Evolutionary conservation across 2,888 invertebrate genomes (phyloP), one percentile per base, ranked within the genome.

Genomic region (Nebria brevicollis): DNA sequence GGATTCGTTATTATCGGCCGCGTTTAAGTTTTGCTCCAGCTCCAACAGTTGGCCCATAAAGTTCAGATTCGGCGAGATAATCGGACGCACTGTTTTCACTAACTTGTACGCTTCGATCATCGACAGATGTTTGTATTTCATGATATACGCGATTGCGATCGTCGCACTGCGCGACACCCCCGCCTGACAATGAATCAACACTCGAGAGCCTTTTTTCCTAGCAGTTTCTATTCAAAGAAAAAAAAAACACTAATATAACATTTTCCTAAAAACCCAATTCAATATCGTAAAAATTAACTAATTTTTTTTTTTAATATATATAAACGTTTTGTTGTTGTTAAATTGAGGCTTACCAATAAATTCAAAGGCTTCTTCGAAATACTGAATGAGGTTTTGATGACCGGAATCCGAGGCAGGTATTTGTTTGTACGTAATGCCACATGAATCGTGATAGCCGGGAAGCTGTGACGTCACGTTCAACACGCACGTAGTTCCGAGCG

Each of bases 91-190:
- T 84, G 93, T 92, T 88, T 96, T 95, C 81, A 98, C 98, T 87
- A 94, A 93, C 85, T 94, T 93, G 90, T 95, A 97, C 0, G 97
- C 97, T 87, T 98, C 96, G 72, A 95, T 92, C 91, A 95, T 95
- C 66, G 94, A 93, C 88, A 97, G 89, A 82, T 93, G 93, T 87
- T 95, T 94, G 89, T 96, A 95, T 86, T 95, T 94, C 96, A 98
- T 97, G 86, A 98, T 93, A 90, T 96, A 98, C 75, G 98, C 97
- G 87, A 98, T 97, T 87, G 97, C 97, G 87, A 98, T 94, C 83
- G 98, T 98, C 83, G 98, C 97, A 84, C 97, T 97, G 84, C 98
- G 92, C 79, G 97, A 98, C 75, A 98, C 96, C 77, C 98, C 98
- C 76, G 97, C 98, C 87, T 98, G 98, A 89, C 98, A 98, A 89